Base-by-base conservation (phyloP, 2,113 vertebrate species). In the Amazona vittata region DNA sequence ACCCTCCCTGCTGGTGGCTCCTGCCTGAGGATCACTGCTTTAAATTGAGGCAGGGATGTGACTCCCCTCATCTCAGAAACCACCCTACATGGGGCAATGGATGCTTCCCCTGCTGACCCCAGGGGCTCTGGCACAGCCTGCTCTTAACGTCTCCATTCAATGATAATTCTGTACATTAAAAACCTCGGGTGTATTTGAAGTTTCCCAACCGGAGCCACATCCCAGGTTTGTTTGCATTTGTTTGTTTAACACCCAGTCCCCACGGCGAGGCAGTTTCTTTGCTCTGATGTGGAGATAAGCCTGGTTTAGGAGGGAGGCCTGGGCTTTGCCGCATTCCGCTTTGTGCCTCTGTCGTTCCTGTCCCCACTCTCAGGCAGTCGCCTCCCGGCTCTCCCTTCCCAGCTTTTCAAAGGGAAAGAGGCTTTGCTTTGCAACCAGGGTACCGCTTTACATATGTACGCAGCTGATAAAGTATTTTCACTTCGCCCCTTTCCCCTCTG, bases 381-480 rank as follows among this genome's bases (percentile, higher is more conserved):
- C 81, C 93, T 90, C 94, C 97, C 26, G 0, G 69, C 94, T 84
- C 85, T 94, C 76, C 77, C 74, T 86, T 9, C 87, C 80, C 35
- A 1, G 70, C 55, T 60, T 78, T 93, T 93, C 96, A 93, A 92
- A 94, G 76, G 93, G 90, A 91, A 93, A 91, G 93, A 77, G 75
- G 91, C 96, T 89, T 92, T 83, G 97, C 97, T 94, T 97, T 97
- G 94, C 97, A 97, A 33, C 94, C 86, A 80, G 65, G 15, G 64
- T 87, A 86, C 96, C 77, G 94, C 90, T 97, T 96, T 98, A 98
- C 98, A 98, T 97, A 70, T 98, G 98, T 98, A 97, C 90, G 80
- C 19, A 57, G 92, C 98, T 98, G 98, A 98, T 98, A 98, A 97
- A 98, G 96, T 97, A 97, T 97, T 97, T 97, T 97, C 97, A 53